Conservation (phyloP, 30 jellyfish, hydroid and myxozoan genomes). For the Mastigias papua region DNA sequence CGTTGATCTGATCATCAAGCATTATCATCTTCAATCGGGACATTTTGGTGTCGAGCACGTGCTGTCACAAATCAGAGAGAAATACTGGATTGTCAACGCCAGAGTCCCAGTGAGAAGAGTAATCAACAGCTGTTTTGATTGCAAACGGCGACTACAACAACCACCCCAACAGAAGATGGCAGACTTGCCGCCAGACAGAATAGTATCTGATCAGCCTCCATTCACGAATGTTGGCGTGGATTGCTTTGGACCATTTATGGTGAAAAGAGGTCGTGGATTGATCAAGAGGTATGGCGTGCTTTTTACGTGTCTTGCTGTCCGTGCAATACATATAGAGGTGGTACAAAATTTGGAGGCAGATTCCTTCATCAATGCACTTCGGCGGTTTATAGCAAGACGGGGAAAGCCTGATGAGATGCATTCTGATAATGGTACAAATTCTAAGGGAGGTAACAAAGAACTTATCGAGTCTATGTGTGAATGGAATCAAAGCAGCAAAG, state of each 20-base stretch:
- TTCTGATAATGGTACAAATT: no score
- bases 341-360: no score
- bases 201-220: constrained; percentile 42
- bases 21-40: not conserved
- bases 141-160: constrained; percentile 41
- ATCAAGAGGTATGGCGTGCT: constrained; percentile 56
- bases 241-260: constrained; percentile 57
- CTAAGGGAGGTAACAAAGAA: no score
- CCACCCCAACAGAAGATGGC: constrained; percentile 66
- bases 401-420: no score
- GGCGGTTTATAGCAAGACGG: no score
- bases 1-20: constrained; percentile 17
- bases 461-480: no score
- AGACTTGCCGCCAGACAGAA: constrained; percentile 43
- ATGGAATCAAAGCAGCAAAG: no score
- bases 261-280: constrained; percentile 35
- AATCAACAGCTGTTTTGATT: constrained; percentile 12
- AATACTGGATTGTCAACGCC: constrained; percentile 57
- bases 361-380: no score
- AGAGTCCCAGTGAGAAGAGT: constrained; percentile 38
- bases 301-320: constrained; percentile 50
- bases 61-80: constrained; percentile 24
- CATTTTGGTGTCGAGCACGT: constrained; percentile 5
- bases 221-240: constrained; percentile 64
- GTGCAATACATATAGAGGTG: no score